Evolutionary conservation across 1,140 invertebrate species (phyloP).

Genomic region (Hestina assimilis): DNA sequence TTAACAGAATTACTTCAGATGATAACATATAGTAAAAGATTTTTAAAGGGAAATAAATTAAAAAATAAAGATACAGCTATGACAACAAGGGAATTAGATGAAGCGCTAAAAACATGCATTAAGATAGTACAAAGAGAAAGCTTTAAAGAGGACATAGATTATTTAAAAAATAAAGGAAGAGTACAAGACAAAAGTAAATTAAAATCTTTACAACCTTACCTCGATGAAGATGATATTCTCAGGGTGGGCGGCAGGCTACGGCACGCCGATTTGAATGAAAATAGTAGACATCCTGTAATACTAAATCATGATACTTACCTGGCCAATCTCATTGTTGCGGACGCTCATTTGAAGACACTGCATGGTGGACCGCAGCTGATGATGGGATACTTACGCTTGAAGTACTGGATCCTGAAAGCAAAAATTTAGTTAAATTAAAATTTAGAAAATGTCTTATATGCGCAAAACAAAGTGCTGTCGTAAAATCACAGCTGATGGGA

Average conservation of each 20-base stretch:
- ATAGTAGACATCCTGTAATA: slow-evolving; percentile 13
- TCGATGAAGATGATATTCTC: slow-evolving; percentile 15
- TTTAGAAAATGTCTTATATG: slow-evolving; percentile 12
- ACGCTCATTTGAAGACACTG: slow-evolving; percentile 13
- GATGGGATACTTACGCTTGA: slow-evolving; percentile 7
- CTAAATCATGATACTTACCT: not conserved
- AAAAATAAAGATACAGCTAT: slow-evolving; percentile 25
- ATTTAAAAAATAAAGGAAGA: slow-evolving; percentile 25
- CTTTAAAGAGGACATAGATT: no score
- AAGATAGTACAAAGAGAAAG: no score
- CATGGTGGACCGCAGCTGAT: slow-evolving; percentile 20
- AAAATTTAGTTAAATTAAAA: slow-evolving; percentile 8
- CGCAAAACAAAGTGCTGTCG: no score
- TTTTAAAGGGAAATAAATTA: slow-evolving; percentile 3
- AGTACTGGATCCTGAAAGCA: slow-evolving; percentile 17
- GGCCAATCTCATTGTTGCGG: not conserved
- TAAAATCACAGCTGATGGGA: no score
- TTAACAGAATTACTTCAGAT: not conserved
- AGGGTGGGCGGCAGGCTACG: slow-evolving; percentile 19
- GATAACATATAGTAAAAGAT: slow-evolving; percentile 1
- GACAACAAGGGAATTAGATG: slow-evolving; percentile 45
- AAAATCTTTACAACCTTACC: slow-evolving; percentile 11
- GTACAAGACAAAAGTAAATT: not conserved
- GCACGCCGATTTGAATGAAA: not conserved
- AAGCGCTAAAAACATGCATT: no score